A percentile compares a stretch with the other conserved stretches of the same genome.
phyloP scores from a whole-genome alignment of 2,888 invertebrate genomes.

The Globia sparganii region DNA sequence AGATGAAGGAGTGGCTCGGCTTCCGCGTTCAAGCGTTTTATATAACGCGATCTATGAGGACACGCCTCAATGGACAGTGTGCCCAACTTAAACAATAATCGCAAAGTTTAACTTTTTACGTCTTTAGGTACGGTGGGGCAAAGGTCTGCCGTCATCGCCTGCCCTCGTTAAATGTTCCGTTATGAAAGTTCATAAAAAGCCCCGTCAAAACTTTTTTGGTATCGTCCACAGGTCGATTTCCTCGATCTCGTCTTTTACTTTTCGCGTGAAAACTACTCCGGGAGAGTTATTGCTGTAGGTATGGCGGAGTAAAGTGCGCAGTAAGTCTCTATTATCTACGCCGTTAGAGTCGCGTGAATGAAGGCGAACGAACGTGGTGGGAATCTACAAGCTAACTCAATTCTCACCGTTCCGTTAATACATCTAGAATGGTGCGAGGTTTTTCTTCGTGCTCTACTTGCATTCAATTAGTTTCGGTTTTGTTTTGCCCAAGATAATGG shows the following conservation, averaged over 20 bases:
- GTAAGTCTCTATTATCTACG: conserved; percentile 90
- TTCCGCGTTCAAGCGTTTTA: conserved; percentile 53
- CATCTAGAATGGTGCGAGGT: conserved; percentile 69
- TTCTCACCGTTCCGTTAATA: conserved; percentile 77
- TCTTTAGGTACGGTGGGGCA: conserved; percentile 56
- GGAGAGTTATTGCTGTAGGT: conserved; percentile 86
- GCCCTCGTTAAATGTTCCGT: conserved; percentile 71
- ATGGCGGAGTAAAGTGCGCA: conserved; percentile 88
- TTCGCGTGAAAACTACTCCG: conserved; percentile 82
- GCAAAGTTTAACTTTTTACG: conserved; percentile 69
- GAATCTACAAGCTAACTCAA: conserved; percentile 86
- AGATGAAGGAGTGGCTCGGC: conserved; percentile 47
- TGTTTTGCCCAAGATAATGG: conserved; percentile 19
- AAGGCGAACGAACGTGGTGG: conserved; percentile 86
- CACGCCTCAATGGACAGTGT: conserved; percentile 64
- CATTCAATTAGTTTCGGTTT: conserved; percentile 71
- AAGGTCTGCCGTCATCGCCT: conserved; percentile 60
- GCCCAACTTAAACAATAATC: conserved; percentile 68
- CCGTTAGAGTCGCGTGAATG: conserved; percentile 89
- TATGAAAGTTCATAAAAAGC: conserved; percentile 71
- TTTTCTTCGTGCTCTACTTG: conserved; percentile 71
- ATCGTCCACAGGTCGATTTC: conserved; percentile 74
- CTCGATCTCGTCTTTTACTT: conserved; percentile 73
- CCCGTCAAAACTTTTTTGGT: conserved; percentile 74
- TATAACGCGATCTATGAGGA: conserved; percentile 59